These are phyloP conservation scores for Phaenicophaeus curvirostris DNA, from an alignment of 2,797 vertebrate species.

Conservation along the genomic window DNA sequence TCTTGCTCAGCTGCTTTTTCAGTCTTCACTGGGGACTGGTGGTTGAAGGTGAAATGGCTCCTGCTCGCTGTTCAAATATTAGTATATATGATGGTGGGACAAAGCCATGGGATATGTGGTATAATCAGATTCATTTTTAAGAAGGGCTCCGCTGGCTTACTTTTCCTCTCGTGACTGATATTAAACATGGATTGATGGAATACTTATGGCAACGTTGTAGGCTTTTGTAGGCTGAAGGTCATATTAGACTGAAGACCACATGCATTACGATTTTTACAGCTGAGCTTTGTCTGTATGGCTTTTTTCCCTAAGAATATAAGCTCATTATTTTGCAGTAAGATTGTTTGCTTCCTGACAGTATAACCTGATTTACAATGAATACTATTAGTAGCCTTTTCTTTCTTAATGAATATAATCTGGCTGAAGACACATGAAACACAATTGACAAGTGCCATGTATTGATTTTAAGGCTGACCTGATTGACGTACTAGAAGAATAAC, in stretches of 20 bases:
- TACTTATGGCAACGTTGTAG: neutral
- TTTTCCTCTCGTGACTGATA: constrained; percentile 19
- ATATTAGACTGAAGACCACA: neutral
- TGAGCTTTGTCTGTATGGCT: constrained; percentile 16
- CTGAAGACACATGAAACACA: constrained; percentile 28
- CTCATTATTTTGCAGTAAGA: constrained; percentile 44
- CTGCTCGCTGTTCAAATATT: neutral
- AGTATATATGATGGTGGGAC: neutral
- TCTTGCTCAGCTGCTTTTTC: neutral
- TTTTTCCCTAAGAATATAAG: constrained; percentile 49
- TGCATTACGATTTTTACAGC: constrained; percentile 22
- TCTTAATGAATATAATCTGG: constrained; percentile 50
- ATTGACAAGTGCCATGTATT: constrained; percentile 51
- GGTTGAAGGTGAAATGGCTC: neutral
- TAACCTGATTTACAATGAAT: constrained; percentile 37
- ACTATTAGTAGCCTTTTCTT: neutral
- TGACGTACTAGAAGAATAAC: constrained; percentile 56
- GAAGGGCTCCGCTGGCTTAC: neutral
- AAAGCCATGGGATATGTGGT: neutral
- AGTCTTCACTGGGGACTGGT: neutral
- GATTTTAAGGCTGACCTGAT: constrained; percentile 61
- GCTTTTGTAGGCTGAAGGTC: constrained; percentile 16
- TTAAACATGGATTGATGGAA: constrained; percentile 11
- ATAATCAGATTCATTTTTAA: constrained; percentile 43
- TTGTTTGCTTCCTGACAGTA: constrained; percentile 46